Evolutionary conservation across 2,888 invertebrate genomes (phyloP).

Genomic region (Apodemia duryi): DNA sequence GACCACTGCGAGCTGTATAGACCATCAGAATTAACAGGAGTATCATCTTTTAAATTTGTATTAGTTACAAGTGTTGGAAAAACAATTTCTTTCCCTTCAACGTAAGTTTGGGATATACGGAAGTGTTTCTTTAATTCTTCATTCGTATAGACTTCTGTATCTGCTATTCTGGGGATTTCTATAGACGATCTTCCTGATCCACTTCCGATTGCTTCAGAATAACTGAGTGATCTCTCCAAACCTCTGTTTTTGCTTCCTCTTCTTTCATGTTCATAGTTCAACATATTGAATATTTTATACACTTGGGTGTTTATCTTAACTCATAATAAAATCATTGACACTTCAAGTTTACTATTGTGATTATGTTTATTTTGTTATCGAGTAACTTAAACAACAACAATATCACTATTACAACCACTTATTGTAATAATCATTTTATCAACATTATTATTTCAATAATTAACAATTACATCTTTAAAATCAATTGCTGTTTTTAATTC

Average conservation of each 20-base stretch:
- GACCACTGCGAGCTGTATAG: constrained; percentile 51
- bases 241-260: constrained; percentile 52
- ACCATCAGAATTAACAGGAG: constrained; percentile 36
- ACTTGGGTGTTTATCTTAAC: neutral
- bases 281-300: constrained; percentile 6
- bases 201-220: constrained; percentile 68
- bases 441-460: neutral
- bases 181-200: constrained; percentile 57
- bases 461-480: neutral
- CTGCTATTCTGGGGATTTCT: constrained; percentile 59
- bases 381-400: neutral
- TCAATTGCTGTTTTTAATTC: neutral
- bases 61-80: constrained; percentile 47
- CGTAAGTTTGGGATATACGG: constrained; percentile 66
- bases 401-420: neutral
- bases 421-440: neutral
- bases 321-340: constrained; percentile 4
- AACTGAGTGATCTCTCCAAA: constrained; percentile 65
- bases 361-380: neutral
- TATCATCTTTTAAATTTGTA: constrained; percentile 38
- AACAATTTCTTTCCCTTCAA: constrained; percentile 65
- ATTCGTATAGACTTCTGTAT: constrained; percentile 65
- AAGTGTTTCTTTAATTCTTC: constrained; percentile 67
- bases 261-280: constrained; percentile 32
- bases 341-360: neutral